Evolutionary conservation across 2,888 invertebrate genomes (phyloP).

Genomic region (Apeira syringaria): DNA sequence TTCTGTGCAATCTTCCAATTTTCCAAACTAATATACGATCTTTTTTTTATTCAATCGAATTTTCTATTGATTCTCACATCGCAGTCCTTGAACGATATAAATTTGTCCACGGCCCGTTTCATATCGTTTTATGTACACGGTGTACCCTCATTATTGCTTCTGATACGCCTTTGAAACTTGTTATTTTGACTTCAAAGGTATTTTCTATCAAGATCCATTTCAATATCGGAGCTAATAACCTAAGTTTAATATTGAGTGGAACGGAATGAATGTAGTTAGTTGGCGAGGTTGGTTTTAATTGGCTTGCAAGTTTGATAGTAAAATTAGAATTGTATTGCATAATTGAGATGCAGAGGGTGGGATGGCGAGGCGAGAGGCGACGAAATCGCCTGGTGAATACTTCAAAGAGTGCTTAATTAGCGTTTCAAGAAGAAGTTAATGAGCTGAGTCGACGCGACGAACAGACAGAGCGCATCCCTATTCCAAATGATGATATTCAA

Average conservation of each 20-base stretch:
- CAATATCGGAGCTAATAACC: constrained; percentile 31
- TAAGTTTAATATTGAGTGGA: constrained; percentile 22
- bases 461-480: constrained; percentile 33
- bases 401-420: constrained; percentile 69
- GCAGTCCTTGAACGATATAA: constrained; percentile 17
- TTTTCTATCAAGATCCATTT: constrained; percentile 34
- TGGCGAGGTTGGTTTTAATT: constrained; percentile 35
- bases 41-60: constrained; percentile 23
- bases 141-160: constrained; percentile 35
- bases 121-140: too few species aligned
- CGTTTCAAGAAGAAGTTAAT: constrained; percentile 66
- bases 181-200: constrained; percentile 29
- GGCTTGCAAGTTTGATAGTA: constrained; percentile 46
- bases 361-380: constrained; percentile 37
- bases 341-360: constrained; percentile 53
- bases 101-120: constrained; percentile 34
- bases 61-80: constrained; percentile 25
- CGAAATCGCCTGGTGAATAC: constrained; percentile 62
- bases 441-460: constrained; percentile 51
- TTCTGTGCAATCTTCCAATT: constrained; percentile 17
- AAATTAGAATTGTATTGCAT: constrained; percentile 54
- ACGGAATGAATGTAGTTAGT: constrained; percentile 13
- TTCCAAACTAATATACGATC: constrained; percentile 25
- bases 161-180: constrained; percentile 29
- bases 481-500: constrained; percentile 41